Conservation (phyloP, 2,797 vertebrate genomes). For the Protosalanx chinensis region DNA sequence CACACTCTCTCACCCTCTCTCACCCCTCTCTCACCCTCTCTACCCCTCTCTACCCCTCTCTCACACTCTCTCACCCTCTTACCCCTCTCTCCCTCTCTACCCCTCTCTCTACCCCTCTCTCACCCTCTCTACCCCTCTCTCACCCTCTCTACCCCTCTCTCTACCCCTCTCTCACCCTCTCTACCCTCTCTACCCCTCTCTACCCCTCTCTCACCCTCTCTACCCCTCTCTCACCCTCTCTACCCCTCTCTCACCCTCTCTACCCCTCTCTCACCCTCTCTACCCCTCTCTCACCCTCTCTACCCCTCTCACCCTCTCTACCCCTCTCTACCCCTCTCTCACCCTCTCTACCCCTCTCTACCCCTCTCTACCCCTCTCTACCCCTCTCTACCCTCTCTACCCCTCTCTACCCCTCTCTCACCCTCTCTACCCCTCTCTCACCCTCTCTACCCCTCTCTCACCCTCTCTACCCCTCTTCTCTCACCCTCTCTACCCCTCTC, state of each 20-base stretch:
- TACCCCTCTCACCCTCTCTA: not conserved
- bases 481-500: not conserved
- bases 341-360: not conserved
- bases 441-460: not conserved
- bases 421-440: not conserved
- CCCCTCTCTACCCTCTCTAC: too few relatives aligned
- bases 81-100: slow-evolving; percentile 12
- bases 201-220: not conserved
- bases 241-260: not conserved
- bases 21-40: too few relatives aligned
- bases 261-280: not conserved
- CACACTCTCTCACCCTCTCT: too few relatives aligned
- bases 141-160: not conserved
- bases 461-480: not conserved
- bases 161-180: not conserved
- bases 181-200: not conserved
- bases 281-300: not conserved
- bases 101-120: not conserved
- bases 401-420: not conserved
- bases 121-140: slow-evolving; percentile 11
- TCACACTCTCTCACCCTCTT: too few relatives aligned
- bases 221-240: too few relatives aligned
- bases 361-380: not conserved
- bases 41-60: too few relatives aligned
- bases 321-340: not conserved